Base-by-base conservation (phyloP, 2,113 vertebrate genomes). In the Dicrurus megarhynchus region DNA sequence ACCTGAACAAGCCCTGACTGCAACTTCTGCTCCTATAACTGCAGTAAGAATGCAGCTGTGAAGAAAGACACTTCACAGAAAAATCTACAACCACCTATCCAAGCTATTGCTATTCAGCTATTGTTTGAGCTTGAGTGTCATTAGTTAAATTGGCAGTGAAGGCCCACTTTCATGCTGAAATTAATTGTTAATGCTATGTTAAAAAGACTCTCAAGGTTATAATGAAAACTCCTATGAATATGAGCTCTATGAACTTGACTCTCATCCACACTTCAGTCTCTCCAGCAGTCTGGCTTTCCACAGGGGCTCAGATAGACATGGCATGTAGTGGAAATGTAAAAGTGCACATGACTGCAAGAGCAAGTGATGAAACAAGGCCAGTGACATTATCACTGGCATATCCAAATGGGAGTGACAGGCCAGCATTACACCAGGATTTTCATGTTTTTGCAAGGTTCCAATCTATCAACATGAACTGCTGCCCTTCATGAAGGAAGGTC, bases 151-250 rank as follows among this genome's bases (percentile, higher is more conserved):
- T 90, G 88, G 65, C 69, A 80, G 64, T 50, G 85, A 95, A 94
- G 68, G 53, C 83, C 74, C 37, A 57, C 79, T 96, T 92, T 35
- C 47, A 57, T 44, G 76, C 55, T 69, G 68, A 90, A 88, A 94
- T 91, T 94, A 94, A 93, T 87, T 87, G 77, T 91, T 94, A 84
- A 93, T 90, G 59, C 71, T 59, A 42, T 4, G 30, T 76, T 94
- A 92, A 77, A 75, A 90, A 80, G 79, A 80, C 28, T 92, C 80
- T 93, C 89, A 88, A 92, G 86, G 83, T 86, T 90, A 84, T 74
- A 84, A 80, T 63, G 86, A 95, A 88, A 84, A 77, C 27, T 89
- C 50, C 64, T 46, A 55, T 59, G 79, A 77, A 90, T 74, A 94
- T 46, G 37, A 93, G 71, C 64, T 87, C 71, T 32, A 1, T 57